Conservation (phyloP, 2,113 vertebrate species). For the Paramisgurnus dabryanus region DNA sequence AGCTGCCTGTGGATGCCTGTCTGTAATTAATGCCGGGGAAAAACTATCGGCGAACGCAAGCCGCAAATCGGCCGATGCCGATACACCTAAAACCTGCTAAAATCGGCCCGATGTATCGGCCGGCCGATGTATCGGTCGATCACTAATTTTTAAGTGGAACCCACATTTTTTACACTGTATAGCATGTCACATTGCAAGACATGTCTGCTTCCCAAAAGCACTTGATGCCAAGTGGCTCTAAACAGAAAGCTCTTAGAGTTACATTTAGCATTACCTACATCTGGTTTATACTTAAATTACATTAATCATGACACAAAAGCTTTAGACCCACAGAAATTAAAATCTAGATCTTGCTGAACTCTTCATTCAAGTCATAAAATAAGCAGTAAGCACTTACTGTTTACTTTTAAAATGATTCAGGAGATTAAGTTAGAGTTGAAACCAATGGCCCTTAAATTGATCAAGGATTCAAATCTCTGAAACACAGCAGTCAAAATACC, state of each 20-base stretch:
- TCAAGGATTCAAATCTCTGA: constrained; percentile 61
- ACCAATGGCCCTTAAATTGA: constrained; percentile 67
- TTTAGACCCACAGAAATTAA: constrained; percentile 45
- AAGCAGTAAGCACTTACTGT: constrained; percentile 57
- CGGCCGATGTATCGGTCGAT: too few species aligned
- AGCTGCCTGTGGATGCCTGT: too few species aligned
- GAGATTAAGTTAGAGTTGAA: constrained; percentile 46
- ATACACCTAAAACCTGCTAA: too few species aligned
- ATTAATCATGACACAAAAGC: constrained; percentile 21
- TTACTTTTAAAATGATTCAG: constrained; percentile 51
- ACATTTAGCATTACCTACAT: constrained; percentile 26
- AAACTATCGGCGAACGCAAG: too few species aligned
- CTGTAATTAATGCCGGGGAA: too few species aligned
- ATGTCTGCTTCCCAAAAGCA: too few species aligned
- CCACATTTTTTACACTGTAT: too few species aligned
- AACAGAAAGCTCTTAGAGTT: constrained; percentile 15
- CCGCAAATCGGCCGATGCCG: too few species aligned
- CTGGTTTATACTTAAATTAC: constrained; percentile 12
- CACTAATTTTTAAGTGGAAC: too few species aligned
- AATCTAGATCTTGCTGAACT: constrained; percentile 54
- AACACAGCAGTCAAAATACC: constrained; percentile 70
- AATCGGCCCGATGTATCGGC: too few species aligned
- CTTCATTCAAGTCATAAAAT: constrained; percentile 54
- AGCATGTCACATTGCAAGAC: too few species aligned
- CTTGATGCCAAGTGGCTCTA: not conserved